phyloP scores from a whole-genome alignment of 2,113 vertebrate genomes.

The Pterocles gutturalis region DNA sequence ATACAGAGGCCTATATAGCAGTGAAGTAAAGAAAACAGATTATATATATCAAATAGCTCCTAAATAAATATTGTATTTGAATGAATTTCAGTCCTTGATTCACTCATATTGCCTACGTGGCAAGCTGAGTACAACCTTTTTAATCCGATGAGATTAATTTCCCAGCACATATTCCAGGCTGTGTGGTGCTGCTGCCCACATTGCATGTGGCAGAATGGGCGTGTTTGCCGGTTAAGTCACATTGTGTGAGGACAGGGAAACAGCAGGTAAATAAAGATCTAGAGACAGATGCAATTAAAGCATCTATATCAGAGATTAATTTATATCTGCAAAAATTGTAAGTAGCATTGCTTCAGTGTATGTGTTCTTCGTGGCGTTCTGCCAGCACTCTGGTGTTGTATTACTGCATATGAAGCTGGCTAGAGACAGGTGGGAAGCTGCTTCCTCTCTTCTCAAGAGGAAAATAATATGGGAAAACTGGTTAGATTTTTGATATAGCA shows the following conservation, averaged over 20 bases:
- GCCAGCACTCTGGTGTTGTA: rapidly evolving
- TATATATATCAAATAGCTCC: not conserved
- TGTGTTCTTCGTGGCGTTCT: not conserved
- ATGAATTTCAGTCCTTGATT: not conserved
- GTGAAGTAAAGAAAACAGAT: not conserved
- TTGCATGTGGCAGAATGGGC: not conserved
- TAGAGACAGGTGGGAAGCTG: not conserved
- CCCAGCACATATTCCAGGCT: not conserved
- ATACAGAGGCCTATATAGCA: not conserved
- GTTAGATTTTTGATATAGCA: rapidly evolving
- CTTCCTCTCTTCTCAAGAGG: not conserved
- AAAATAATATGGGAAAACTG: not conserved
- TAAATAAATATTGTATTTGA: not conserved
- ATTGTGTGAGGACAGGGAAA: not conserved
- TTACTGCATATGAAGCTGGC: not conserved
- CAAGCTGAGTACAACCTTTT: not conserved
- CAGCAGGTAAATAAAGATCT: not conserved
- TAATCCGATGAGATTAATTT: not conserved
- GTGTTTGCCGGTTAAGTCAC: not conserved
- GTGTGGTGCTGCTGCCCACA: not conserved
- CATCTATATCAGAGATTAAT: not conserved
- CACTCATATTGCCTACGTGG: not conserved
- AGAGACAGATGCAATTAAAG: not conserved
- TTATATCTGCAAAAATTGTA: not conserved
- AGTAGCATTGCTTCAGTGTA: not conserved